phyloP scores from a whole-genome alignment of 64 coral and sea anemone species.

The Hydrozoanthus tunicans region DNA sequence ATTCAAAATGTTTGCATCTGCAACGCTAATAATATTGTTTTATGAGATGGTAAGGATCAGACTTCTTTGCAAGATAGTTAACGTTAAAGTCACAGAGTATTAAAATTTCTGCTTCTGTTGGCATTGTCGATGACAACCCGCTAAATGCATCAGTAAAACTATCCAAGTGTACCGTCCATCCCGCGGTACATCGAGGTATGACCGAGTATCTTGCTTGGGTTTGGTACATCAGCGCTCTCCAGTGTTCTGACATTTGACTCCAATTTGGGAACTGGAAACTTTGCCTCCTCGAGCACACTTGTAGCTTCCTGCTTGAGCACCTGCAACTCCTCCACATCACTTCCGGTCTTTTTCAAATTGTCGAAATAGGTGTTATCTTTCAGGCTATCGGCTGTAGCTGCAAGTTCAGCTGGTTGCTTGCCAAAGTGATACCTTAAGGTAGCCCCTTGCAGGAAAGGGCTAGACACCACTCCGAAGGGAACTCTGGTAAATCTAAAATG shows the following conservation, averaged over 20 bases:
- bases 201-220: slow-evolving; percentile 49
- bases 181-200: neutral
- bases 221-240: slow-evolving; percentile 45
- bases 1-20: neutral
- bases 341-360: slow-evolving; percentile 48
- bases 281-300: slow-evolving; percentile 42
- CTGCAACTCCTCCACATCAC: slow-evolving; percentile 36
- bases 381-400: slow-evolving; percentile 32
- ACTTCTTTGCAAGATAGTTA: too few relatives aligned
- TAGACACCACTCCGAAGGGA: slow-evolving; percentile 36
- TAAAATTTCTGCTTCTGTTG: slow-evolving; percentile 14
- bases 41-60: too few relatives aligned
- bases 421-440: slow-evolving; percentile 49
- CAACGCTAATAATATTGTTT: too few relatives aligned
- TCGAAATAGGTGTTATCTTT: slow-evolving; percentile 54
- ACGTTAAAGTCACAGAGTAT: too few relatives aligned
- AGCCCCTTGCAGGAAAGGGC: slow-evolving; percentile 54
- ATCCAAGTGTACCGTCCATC: neutral
- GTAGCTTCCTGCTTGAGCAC: slow-evolving; percentile 61
- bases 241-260: slow-evolving; percentile 43
- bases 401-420: slow-evolving; percentile 10
- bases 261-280: slow-evolving; percentile 47
- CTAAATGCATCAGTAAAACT: neutral
- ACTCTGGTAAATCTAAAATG: slow-evolving; percentile 64
- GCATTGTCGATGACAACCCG: neutral